Base-by-base conservation (phyloP, 2,888 invertebrate genomes). In the Petrophora chlorosata region DNA sequence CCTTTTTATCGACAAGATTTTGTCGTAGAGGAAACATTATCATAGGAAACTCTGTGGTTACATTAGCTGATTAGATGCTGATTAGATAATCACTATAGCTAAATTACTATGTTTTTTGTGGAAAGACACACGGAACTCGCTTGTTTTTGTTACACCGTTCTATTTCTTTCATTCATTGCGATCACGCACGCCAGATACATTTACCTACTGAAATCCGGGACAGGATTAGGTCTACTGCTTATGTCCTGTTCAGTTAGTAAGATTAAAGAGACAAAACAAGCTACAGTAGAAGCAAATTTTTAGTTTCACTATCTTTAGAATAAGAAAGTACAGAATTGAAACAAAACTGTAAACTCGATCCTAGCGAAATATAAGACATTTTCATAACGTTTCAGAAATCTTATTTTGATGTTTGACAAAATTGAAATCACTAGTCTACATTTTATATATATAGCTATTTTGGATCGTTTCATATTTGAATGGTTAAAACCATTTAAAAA, bases 1-100 rank as follows among this genome's bases (percentile, higher is more conserved):
- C 5, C 23, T n/a, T n/a, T n/a, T n/a, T n/a, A 23, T 8, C n/a
- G 23, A 3, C 5, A 8, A 23, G n/a, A 23, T 7, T 8, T 7
- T 23, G 7, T 23, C 23, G 23, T 8, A 23, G 5, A n/a, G 23
- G 8, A 23, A 23, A 30, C 16, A 16, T 30, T 16, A 8, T 15
- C 8, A n/a, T 3, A 30, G n/a, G 4, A 30, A 8, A 16, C 15
- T 15, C 9, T 13, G 25, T 4, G 14, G n/a, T 16, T 9, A 10
- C 32, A 32, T 46, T 46, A 46, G 46, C 16, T 40, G 40, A 46
- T 46, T 46, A 40, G 40, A 26, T 22, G 46, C 16, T 40, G 40
- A 46, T 46, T 46, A 40, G 40, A 26, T 22, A 32, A 33, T 17
- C 28, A 34, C 16, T 13, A 9, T 34, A 8, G 14, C 16, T n/a